Evolutionary conservation across 2,113 vertebrate genomes (phyloP).

Genomic region (Rhinichthys klamathensis): DNA sequence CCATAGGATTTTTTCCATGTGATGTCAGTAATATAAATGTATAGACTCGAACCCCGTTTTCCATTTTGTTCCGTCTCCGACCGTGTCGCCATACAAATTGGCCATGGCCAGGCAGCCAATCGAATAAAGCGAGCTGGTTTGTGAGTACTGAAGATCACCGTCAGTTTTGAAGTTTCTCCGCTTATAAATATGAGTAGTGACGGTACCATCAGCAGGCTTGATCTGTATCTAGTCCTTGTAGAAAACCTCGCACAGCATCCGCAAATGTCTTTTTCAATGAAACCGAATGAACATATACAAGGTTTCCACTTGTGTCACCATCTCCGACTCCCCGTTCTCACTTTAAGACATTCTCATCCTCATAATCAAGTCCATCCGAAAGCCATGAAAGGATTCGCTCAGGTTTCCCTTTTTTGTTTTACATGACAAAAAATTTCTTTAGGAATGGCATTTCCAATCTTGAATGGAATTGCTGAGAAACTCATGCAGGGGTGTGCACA

Average conservation of each 20-base stretch:
- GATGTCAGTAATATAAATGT: conserved; percentile 80
- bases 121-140: conserved; percentile 73
- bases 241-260: conserved; percentile 68
- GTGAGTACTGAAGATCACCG: conserved; percentile 75
- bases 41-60: conserved; percentile 75
- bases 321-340: conserved; percentile 66
- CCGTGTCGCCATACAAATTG: conserved; percentile 67
- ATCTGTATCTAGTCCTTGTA: conserved; percentile 74
- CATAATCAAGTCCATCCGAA: conserved; percentile 66
- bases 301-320: conserved; percentile 71
- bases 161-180: conserved; percentile 73
- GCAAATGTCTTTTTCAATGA: conserved; percentile 66
- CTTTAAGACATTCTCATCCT: conserved; percentile 70
- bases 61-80: conserved; percentile 75
- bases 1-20: conserved; percentile 79
- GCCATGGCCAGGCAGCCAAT: conserved; percentile 65
- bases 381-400: conserved; percentile 68
- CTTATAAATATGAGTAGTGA: conserved; percentile 74
- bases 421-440: conserved; percentile 72
- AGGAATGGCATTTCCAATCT: conserved; percentile 83
- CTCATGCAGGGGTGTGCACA: conserved; percentile 97
- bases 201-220: conserved; percentile 77
- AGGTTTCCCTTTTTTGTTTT: conserved; percentile 69
- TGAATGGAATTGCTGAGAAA: conserved; percentile 86
- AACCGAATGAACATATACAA: conserved; percentile 79